phyloP scores from a whole-genome alignment of 1,140 invertebrate genomes.

The Hyles euphorbiae region DNA sequence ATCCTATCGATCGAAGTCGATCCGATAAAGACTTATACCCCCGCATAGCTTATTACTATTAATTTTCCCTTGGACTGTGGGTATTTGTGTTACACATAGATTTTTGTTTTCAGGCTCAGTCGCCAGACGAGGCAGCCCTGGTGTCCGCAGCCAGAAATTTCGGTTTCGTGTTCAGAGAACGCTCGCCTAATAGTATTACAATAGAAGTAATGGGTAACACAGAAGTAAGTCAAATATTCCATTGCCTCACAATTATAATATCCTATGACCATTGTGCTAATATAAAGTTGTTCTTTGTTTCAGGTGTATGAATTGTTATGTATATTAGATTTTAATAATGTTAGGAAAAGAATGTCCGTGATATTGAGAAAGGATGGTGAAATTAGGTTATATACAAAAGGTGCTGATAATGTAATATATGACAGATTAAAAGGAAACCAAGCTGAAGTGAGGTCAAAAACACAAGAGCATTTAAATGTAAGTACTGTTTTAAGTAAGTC shows the following conservation, averaged over 20 bases:
- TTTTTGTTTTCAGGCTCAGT: conserved; percentile 87
- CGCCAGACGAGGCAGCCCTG: conserved; percentile 97
- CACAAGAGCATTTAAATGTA: conserved; percentile 96
- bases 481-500: conserved; percentile 80
- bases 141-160: conserved; percentile 99
- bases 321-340: conserved; percentile 99
- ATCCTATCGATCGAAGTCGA: too few species aligned
- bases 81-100: neutral
- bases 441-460: conserved; percentile 86
- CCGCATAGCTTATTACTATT: too few species aligned
- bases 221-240: conserved; percentile 77
- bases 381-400: conserved; percentile 96
- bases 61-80: too few species aligned
- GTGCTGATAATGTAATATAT: conserved; percentile 98
- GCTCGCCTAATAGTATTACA: conserved; percentile 94
- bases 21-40: too few species aligned
- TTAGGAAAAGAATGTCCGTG: conserved; percentile 99
- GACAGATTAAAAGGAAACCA: conserved; percentile 88
- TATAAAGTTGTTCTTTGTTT: conserved; percentile 30
- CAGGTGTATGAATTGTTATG: conserved; percentile 91
- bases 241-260: neutral
- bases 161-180: conserved; percentile 97
- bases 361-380: conserved; percentile 92
- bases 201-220: conserved; percentile 90
- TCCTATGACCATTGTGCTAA: neutral